Evolutionary conservation across 1,140 invertebrate genomes (phyloP).

Genomic region (Harlomillsia oculata): DNA sequence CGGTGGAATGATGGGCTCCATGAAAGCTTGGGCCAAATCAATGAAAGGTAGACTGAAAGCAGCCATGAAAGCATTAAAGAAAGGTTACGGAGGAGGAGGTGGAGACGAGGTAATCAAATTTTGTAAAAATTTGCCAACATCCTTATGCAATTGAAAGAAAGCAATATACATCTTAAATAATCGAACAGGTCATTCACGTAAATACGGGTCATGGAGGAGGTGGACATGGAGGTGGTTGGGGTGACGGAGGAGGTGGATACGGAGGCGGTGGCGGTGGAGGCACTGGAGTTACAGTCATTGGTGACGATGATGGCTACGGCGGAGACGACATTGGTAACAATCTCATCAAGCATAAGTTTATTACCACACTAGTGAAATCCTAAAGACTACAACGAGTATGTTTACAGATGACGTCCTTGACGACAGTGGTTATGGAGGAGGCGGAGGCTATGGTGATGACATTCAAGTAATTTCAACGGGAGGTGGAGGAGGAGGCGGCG

Average conservation of each 20-base stretch:
- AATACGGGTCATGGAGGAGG: slow-evolving; percentile 6
- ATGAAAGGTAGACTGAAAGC: slow-evolving; percentile 18
- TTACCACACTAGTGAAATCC: too few species aligned
- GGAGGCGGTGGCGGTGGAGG: slow-evolving; percentile 8
- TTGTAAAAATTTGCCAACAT: too few species aligned
- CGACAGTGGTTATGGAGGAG: not conserved
- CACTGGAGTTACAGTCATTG: not conserved
- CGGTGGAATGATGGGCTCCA: slow-evolving; percentile 9
- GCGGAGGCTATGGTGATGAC: not conserved
- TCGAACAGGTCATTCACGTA: not conserved
- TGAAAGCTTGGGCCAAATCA: slow-evolving; percentile 13
- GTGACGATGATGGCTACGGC: slow-evolving; percentile 1
- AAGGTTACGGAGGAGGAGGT: slow-evolving; percentile 9
- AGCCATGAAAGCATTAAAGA: slow-evolving; percentile 17
- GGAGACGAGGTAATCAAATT: slow-evolving; percentile 11
- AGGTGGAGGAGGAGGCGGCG: not conserved
- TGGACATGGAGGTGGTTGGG: not conserved
- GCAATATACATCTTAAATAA: too few species aligned
- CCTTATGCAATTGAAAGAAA: too few species aligned
- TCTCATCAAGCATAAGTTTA: too few species aligned
- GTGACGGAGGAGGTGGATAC: not conserved
- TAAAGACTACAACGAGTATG: not conserved
- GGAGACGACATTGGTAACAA: too few species aligned
- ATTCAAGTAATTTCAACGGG: slow-evolving; percentile 3
- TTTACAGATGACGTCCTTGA: not conserved